Percentiles rank a stretch among this genome's conserved stretches.
Evolutionary conservation across 2,888 invertebrate species (phyloP).

Genomic region (Harpalus rubripes): DNA sequence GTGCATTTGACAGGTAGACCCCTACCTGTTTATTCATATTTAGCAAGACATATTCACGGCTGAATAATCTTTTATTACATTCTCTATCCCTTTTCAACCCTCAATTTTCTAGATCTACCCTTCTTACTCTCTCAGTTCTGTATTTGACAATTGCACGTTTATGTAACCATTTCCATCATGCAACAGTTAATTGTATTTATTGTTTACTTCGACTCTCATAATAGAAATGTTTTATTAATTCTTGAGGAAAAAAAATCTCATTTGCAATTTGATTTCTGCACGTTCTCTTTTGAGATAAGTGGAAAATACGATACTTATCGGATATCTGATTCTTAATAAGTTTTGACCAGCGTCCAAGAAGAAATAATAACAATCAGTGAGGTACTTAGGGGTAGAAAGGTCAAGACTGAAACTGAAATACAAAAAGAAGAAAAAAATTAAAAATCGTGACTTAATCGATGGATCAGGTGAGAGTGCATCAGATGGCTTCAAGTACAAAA

Average conservation of each 20-base stretch:
- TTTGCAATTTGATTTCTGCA: neutral
- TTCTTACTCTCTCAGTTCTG: slow-evolving; percentile 42
- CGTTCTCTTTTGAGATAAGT: slow-evolving; percentile 18
- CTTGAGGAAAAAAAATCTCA: neutral
- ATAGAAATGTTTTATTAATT: slow-evolving; percentile 7
- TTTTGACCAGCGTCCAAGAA: slow-evolving; percentile 36
- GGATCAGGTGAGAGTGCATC: neutral
- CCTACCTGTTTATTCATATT: slow-evolving; percentile 63
- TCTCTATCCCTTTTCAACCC: slow-evolving; percentile 13
- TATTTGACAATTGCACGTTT: slow-evolving; percentile 52
- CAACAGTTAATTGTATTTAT: slow-evolving; percentile 59
- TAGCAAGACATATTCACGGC: slow-evolving; percentile 53
- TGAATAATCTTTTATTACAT: slow-evolving; percentile 40
- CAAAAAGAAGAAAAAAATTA: slow-evolving; percentile 12
- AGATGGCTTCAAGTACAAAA: neutral
- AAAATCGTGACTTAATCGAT: slow-evolving; percentile 2
- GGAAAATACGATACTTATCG: slow-evolving; percentile 42
- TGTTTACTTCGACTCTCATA: slow-evolving; percentile 19
- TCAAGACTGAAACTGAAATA: slow-evolving; percentile 11
- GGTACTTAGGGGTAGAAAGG: neutral
- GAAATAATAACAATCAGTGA: slow-evolving; percentile 4
- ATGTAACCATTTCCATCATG: slow-evolving; percentile 54
- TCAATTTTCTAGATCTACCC: neutral
- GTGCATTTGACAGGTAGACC: slow-evolving; percentile 42
- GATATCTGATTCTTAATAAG: slow-evolving; percentile 63